phyloP scores from a whole-genome alignment of 2,888 invertebrate genomes.

The Nymphalis c-album region DNA sequence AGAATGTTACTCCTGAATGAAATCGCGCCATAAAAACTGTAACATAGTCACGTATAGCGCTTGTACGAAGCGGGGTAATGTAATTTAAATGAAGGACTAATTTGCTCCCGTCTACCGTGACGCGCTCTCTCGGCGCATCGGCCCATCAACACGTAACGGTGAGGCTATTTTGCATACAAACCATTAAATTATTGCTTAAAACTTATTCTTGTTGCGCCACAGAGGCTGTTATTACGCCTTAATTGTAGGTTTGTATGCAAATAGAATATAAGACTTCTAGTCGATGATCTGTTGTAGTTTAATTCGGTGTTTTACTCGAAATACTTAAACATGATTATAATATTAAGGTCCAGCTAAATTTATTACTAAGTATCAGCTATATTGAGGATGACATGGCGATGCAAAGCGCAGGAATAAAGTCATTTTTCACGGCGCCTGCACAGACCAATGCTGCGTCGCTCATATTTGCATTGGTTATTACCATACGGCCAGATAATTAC shows the following conservation, averaged over 20 bases:
- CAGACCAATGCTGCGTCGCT: conserved; percentile 45
- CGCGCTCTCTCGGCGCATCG: conserved; percentile 73
- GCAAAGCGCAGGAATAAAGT: conserved; percentile 56
- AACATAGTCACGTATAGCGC: conserved; percentile 61
- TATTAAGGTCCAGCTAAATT: not conserved
- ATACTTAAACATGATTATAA: not conserved
- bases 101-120: conserved; percentile 76
- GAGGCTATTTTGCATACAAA: conserved; percentile 80
- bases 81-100: conserved; percentile 80
- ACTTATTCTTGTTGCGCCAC: conserved; percentile 80
- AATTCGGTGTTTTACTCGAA: not conserved
- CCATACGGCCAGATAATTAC: conserved; percentile 73
- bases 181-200: conserved; percentile 82
- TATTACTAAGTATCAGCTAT: not conserved
- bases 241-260: conserved; percentile 79
- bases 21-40: conserved; percentile 57
- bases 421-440: conserved; percentile 62
- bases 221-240: conserved; percentile 78
- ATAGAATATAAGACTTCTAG: conserved; percentile 76
- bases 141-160: conserved; percentile 80
- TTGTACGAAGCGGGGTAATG: conserved; percentile 68
- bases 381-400: conserved; percentile 11
- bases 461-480: conserved; percentile 75
- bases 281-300: conserved; percentile 60
- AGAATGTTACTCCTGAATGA: conserved; percentile 54